These are phyloP conservation scores for Phrynocephalus versicolor DNA, from an alignment of 2,113 vertebrate species.

Conservation along the genomic window DNA sequence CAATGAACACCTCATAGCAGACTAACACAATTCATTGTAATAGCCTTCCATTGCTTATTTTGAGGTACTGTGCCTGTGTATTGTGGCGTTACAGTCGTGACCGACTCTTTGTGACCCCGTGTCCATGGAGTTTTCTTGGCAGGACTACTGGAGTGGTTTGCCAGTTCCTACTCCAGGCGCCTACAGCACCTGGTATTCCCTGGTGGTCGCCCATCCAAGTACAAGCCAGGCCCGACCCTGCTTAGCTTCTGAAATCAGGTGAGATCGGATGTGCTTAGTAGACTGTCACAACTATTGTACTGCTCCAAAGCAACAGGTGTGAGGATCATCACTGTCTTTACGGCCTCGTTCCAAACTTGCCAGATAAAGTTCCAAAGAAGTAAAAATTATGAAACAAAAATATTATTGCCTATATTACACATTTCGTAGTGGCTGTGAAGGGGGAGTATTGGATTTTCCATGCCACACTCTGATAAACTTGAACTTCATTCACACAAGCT, in stretches of 20 bases:
- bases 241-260: too few species aligned
- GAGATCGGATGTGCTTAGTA: too few species aligned
- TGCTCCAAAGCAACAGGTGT: background rate
- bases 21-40: background rate
- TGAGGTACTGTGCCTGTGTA: too few species aligned
- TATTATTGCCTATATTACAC: background rate
- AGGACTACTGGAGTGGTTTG: too few species aligned
- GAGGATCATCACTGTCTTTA: background rate
- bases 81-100: too few species aligned
- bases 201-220: too few species aligned
- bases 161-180: too few species aligned
- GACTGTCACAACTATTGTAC: background rate
- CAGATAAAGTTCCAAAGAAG: background rate
- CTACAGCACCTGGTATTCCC: too few species aligned
- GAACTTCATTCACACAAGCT: background rate
- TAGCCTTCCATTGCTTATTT: background rate
- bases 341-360: too few species aligned
- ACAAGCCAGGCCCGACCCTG: too few species aligned
- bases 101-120: too few species aligned
- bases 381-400: background rate
- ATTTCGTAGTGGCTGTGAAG: background rate
- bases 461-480: background rate
- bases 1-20: background rate
- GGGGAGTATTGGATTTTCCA: background rate
- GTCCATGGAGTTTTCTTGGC: too few species aligned